Conservation (phyloP, 2,113 vertebrate genomes). For the Malurus cyaneus region DNA sequence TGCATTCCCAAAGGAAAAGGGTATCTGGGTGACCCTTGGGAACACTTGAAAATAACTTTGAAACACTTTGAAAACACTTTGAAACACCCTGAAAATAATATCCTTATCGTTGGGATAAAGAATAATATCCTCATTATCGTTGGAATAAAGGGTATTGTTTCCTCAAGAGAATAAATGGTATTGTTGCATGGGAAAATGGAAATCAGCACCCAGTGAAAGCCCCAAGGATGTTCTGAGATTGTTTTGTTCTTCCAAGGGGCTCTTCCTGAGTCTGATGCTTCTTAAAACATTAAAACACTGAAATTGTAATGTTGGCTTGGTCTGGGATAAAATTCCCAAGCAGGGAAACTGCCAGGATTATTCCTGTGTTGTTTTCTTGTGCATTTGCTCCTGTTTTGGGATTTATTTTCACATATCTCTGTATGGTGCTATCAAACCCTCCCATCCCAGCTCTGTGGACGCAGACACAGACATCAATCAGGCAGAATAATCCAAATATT, state of each 20-base stretch:
- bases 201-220: background rate
- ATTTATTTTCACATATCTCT: background rate
- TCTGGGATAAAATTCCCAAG: background rate
- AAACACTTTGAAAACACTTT: background rate
- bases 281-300: background rate
- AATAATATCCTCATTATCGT: no score
- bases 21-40: background rate
- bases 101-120: no score
- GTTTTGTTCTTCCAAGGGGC: rapidly evolving
- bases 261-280: background rate
- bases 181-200: background rate
- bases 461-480: background rate
- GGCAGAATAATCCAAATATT: background rate
- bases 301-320: background rate
- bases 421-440: background rate
- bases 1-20: background rate
- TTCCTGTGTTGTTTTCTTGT: background rate
- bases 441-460: background rate
- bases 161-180: background rate
- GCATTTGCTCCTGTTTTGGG: background rate
- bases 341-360: background rate
- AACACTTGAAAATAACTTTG: background rate
- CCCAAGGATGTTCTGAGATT: background rate
- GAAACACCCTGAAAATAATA: no score
- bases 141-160: background rate